Base-by-base conservation (phyloP, 2,888 invertebrate species). In the Agrypnus murinus region DNA sequence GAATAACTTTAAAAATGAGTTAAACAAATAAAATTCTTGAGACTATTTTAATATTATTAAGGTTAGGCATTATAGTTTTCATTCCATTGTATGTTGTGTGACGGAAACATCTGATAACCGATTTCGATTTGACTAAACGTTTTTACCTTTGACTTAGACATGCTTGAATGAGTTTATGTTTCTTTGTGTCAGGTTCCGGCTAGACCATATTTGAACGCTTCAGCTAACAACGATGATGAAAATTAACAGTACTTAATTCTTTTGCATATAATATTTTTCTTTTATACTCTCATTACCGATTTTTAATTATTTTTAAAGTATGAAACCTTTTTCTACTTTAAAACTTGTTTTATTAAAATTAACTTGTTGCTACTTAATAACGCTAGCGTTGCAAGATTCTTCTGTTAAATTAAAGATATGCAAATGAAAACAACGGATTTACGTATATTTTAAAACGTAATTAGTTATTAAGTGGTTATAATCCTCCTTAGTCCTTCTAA, bases 151-250 rank as follows among this genome's bases (percentile, higher is more conserved):
- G 53, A 67, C 32, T 58, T 63, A 48, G 69, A 32, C 46, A 69
- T 48, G 69, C 63, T 48, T 64, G 38, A 69, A 57, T 40, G 58
- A 48, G 46, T 69, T 69, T 64, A 64, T 48, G 58, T 69, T 69
- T 69, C 69, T 69, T 69, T 69, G 63, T 63, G 57, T 58, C 58
- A 48, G 38, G 63, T 55, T 69, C 63, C 63, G 63, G 63, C 46
- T 68, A 60, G 43, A 67, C 50, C 50, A 53, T 68, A 36, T 68
- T 62, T 55, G 40, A 34, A 62, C 55, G 62, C 55, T 62, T 68
- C 62, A 53, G 15, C 53, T 55, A 32, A 14, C 68, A 68, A 19
- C 12, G 53, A 48, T 9, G 25, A 63, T 9, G 25, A 63, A 57
- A 58, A 69, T 69, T 69, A 69, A 69, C 69, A 48, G 69, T 64